These are phyloP conservation scores for Cyprinodon tularosa DNA, from an alignment of 2,113 vertebrate species.

Conservation along the genomic window DNA sequence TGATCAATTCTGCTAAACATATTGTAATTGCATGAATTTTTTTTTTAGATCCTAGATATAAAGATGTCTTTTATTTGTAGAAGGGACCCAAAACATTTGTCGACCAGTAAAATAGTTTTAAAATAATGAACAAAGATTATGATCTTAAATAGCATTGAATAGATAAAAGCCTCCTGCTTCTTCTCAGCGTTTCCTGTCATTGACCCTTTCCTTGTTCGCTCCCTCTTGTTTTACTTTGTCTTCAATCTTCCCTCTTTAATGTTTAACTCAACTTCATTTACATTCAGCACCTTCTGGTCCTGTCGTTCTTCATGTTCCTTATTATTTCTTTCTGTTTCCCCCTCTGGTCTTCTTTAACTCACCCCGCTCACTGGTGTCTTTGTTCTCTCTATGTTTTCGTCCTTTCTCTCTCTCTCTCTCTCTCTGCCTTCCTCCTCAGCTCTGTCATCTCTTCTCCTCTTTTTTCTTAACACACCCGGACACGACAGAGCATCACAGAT, in stretches of 20 bases:
- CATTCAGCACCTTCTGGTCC: slow-evolving; percentile 45
- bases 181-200: not conserved
- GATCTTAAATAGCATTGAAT: not conserved
- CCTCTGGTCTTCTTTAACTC: slow-evolving; percentile 53
- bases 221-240: slow-evolving; percentile 27
- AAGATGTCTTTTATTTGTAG: too few relatives aligned
- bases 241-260: slow-evolving; percentile 39
- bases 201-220: slow-evolving; percentile 11
- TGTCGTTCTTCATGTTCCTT: slow-evolving; percentile 47
- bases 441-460: slow-evolving; percentile 56
- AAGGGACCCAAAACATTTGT: too few relatives aligned
- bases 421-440: slow-evolving; percentile 64
- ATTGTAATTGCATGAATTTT: too few relatives aligned
- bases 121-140: not conserved
- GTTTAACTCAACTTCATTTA: slow-evolving; percentile 54
- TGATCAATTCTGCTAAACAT: too few relatives aligned
- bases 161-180: not conserved
- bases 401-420: slow-evolving; percentile 2
- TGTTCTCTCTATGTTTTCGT: slow-evolving; percentile 65
- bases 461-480: slow-evolving; percentile 56
- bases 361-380: slow-evolving; percentile 36
- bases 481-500: slow-evolving; percentile 69
- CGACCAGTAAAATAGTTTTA: not conserved
- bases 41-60: too few relatives aligned
- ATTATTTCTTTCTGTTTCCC: slow-evolving; percentile 77